phyloP scores from a whole-genome alignment of 1,140 invertebrate species.

The Pemphigus obesinymphae region DNA sequence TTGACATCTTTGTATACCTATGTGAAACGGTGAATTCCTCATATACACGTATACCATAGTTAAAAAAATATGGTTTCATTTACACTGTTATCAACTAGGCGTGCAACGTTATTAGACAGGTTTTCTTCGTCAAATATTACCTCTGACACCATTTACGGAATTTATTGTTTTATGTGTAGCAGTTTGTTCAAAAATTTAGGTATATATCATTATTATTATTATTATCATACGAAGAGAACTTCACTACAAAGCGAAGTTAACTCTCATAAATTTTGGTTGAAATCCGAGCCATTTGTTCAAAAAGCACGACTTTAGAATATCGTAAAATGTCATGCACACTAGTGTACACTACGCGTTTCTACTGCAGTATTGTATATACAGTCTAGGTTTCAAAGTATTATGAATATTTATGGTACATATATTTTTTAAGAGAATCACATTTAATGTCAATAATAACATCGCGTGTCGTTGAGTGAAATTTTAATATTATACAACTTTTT shows the following conservation, averaged over 20 bases:
- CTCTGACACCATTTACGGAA: too few relatives aligned
- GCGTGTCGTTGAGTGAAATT: background rate
- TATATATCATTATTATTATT: background rate
- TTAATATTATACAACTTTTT: background rate
- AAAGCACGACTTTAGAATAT: slow-evolving; percentile 23
- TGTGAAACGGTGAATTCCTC: too few relatives aligned
- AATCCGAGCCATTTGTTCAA: slow-evolving; percentile 21
- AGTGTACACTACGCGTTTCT: background rate
- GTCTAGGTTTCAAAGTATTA: background rate
- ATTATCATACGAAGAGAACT: background rate
- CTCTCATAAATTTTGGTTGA: slow-evolving; percentile 12
- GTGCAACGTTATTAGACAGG: too few relatives aligned
- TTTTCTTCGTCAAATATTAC: too few relatives aligned
- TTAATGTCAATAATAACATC: background rate
- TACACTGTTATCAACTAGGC: too few relatives aligned
- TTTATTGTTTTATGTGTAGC: slow-evolving; percentile 10
- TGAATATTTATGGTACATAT: slow-evolving; percentile 13
- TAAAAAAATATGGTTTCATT: too few relatives aligned
- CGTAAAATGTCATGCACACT: slow-evolving; percentile 22
- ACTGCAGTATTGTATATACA: too few relatives aligned
- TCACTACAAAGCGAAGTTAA: background rate
- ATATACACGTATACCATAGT: too few relatives aligned
- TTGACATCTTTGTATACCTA: too few relatives aligned
- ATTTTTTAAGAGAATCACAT: background rate
- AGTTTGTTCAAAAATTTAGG: background rate